Percentiles rank a stretch among this genome's conserved stretches.
Evolutionary conservation across 1,140 invertebrate genomes (phyloP).

Genomic region (Bombus soroeensis): DNA sequence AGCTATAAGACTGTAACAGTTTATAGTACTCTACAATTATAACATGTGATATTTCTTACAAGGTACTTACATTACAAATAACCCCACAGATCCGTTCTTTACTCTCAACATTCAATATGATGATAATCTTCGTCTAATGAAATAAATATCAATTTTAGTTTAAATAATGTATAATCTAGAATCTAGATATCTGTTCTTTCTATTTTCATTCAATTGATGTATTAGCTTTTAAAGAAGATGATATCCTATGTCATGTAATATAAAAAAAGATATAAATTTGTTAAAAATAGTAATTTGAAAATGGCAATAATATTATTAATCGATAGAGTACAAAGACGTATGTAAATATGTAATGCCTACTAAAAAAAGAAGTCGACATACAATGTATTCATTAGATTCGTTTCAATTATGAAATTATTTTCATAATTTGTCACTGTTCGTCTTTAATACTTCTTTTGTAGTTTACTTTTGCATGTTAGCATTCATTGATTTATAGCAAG

Average conservation of each 20-base stretch:
- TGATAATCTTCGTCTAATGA: constrained; percentile 34
- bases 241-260: neutral
- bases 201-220: neutral
- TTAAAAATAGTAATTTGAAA: neutral
- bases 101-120: constrained; percentile 50
- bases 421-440: neutral
- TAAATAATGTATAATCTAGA: constrained; percentile 29
- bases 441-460: neutral
- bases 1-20: constrained; percentile 76
- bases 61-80: constrained; percentile 74
- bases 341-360: neutral
- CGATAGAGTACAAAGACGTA: neutral
- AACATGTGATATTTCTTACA: constrained; percentile 78
- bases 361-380: neutral
- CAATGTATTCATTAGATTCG: neutral
- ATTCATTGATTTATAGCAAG: neutral
- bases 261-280: constrained; percentile 2
- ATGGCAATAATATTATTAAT: neutral
- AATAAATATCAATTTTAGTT: constrained; percentile 40
- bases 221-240: neutral
- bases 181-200: neutral
- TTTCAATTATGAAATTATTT: constrained; percentile 14
- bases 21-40: constrained; percentile 76
- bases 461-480: neutral
- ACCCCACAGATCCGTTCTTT: constrained; percentile 68